phyloP scores from a whole-genome alignment of 2,113 vertebrate genomes.

The Plestiodon gilberti region DNA sequence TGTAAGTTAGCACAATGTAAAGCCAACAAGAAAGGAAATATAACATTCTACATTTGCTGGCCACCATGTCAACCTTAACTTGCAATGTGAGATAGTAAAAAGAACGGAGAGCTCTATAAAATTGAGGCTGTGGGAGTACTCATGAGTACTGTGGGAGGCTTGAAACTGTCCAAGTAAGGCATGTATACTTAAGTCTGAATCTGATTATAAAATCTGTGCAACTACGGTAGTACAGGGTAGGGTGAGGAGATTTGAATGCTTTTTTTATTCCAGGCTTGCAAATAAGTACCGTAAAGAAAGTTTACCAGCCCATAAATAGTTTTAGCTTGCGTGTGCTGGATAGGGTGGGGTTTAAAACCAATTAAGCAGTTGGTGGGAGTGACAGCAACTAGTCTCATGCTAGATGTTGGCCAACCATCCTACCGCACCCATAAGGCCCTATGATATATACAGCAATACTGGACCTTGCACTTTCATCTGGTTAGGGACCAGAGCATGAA shows the following conservation, averaged over 20 bases:
- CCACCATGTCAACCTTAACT: no score
- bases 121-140: neutral
- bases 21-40: no score
- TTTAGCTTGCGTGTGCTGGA: neutral
- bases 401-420: neutral
- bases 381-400: neutral
- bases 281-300: neutral
- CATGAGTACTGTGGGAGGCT: neutral
- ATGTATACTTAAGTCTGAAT: neutral
- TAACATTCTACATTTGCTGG: no score
- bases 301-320: neutral
- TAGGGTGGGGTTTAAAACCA: neutral
- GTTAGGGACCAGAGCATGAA: no score
- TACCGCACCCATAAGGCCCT: neutral
- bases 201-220: neutral
- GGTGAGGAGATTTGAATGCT: neutral
- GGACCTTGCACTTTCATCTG: no score
- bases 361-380: neutral
- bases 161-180: neutral
- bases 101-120: no score
- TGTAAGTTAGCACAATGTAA: no score
- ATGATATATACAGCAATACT: no score
- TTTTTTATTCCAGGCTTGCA: neutral
- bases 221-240: neutral
- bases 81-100: no score